Base-by-base conservation (phyloP, 2,797 vertebrate genomes). In the Streptopelia turtur region DNA sequence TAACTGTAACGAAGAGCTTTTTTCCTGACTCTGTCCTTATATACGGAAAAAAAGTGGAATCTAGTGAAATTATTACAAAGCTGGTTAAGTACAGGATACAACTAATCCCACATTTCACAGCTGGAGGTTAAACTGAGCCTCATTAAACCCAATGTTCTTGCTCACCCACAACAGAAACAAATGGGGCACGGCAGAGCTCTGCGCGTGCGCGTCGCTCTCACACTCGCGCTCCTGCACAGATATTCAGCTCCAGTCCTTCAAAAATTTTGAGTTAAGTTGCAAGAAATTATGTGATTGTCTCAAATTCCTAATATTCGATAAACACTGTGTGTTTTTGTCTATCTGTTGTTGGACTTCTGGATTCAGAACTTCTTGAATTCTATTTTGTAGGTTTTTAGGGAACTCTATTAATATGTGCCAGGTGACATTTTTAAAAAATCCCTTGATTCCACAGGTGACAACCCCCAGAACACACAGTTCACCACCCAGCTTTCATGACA, bases 81-180 rank as follows among this genome's bases (percentile, higher is more conserved):
- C 76, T 89, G 72, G 84, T 96, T 96, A 95, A 94, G 76, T 87
- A 83, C 33, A 90, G 82, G 92, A 96, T 96, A 96, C 90, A 89
- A 92, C 84, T 96, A 97, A 94, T 95, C 91, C 91, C 9, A 16
- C 83, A 69, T 81, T 91, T 96, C 94, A 95, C 95, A 95, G 96
- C 90, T 95, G 90, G 96, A 92, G 72, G 90, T 96, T 96, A 96
- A 97, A 97, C 83, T 85, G 89, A 97, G 96, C 94, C 84, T 96
- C 94, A 96, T 96, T 96, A 97, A 90, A 96, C 72, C 66, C 70
- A 90, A 7, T 88, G 87, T 84, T 95, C 90, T 72, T 94, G 85
- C 93, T 86, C 70, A 92, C 66, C 87, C 79, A 91, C 55, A 93
- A 93, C 79, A 90, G 89, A 93, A 95, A 83, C 72, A 96, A 96